Evolutionary conservation across 2,888 invertebrate species (phyloP).

Genomic region (Pelosia muscerda): DNA sequence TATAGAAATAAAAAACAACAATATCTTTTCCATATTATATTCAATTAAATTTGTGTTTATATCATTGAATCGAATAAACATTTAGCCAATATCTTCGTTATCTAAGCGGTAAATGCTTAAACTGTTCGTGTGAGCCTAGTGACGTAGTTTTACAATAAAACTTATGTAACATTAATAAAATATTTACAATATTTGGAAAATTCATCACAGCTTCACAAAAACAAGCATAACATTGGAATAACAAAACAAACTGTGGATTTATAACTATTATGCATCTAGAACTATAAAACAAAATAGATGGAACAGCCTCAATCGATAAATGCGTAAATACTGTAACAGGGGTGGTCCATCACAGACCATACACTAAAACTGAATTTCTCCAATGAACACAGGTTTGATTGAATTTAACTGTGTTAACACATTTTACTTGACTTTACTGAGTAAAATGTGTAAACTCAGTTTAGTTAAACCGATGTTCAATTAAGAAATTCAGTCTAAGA

Average conservation of each 20-base stretch:
- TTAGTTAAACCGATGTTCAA: background rate
- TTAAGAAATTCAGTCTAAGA: background rate
- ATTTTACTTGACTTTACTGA: background rate
- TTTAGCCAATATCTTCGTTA: constrained; percentile 82
- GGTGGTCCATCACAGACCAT: constrained; percentile 18
- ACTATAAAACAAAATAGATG: constrained; percentile 75
- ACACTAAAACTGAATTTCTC: background rate
- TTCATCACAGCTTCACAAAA: constrained; percentile 86
- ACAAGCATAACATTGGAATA: constrained; percentile 83
- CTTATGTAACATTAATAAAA: constrained; percentile 82
- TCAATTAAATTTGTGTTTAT: constrained; percentile 84
- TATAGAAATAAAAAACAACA: constrained; percentile 60
- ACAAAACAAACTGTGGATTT: constrained; percentile 76
- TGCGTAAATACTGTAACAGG: constrained; percentile 81
- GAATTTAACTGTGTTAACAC: background rate
- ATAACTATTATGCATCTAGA: constrained; percentile 70
- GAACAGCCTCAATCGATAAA: constrained; percentile 79
- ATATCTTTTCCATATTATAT: constrained; percentile 71
- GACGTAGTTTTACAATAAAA: constrained; percentile 76
- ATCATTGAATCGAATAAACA: constrained; percentile 86
- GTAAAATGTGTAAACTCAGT: background rate
- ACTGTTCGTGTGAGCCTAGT: constrained; percentile 83
- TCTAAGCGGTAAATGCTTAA: constrained; percentile 80
- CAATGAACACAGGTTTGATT: too few species aligned
- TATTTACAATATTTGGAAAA: constrained; percentile 86